Base-by-base conservation (phyloP, 2,797 vertebrate species). In the Lagodon rhomboides region DNA sequence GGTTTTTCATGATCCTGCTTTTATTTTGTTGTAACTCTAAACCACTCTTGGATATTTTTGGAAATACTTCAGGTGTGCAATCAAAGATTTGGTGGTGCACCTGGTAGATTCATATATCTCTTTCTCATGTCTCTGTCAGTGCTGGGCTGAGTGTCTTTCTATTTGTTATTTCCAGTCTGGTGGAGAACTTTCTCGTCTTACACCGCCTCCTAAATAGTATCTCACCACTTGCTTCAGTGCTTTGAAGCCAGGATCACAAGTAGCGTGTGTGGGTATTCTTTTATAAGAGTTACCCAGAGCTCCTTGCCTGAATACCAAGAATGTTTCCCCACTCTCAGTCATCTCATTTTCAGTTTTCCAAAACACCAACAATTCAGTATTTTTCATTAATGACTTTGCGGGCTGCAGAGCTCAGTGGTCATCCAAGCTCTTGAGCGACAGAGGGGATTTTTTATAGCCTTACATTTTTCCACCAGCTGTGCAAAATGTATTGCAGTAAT, bases 401-500 rank as follows among this genome's bases (percentile, higher is more conserved):
- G 43, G 54, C 80, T 67, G 70, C 63, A 73, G 55, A 54, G 58
- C 63, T 76, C 47, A 51, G 76, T 69, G 88, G 81, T 86, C 84
- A 84, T 80, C 69, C 62, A 44, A 75, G 79, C 82, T 73, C 60
- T 77, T 46, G 13, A 71, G 54, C 69, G 80, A 89, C 77, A 56
- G 58, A 80, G 20, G 49, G 20, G 74, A 41, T 79, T 89, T 92
- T 38, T 90, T 80, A 89, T 87, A 87, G 88, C 73, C 47, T 68
- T 65, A 75, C 59, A 38, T 73, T 88, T 93, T 93, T 92, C 86
- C 87, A 91, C 84, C 85, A 85, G 85, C 88, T 83, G 81, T 88
- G 87, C 89, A 89, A 77, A 87, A 90, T 79, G 80, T 80, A 87
- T 81, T 80, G 87, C 89, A 77, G 79, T 50, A 79, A 80, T 85